Evolutionary conservation across 2,888 invertebrate genomes (phyloP).

Genomic region (Cerastoderma edule): DNA sequence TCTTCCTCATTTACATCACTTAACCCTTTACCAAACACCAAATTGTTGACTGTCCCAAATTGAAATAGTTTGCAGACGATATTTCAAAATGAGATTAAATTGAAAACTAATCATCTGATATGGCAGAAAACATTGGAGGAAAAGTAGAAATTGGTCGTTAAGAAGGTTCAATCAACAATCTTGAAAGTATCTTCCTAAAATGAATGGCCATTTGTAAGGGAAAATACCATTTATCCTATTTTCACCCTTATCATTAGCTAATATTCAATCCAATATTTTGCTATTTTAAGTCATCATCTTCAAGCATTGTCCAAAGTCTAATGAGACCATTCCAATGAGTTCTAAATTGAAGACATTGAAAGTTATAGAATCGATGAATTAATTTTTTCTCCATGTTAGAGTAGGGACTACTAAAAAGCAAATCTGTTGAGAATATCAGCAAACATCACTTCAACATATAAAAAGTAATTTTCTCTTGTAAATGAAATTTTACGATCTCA

Average conservation of each 20-base stretch:
- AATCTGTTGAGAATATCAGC: no score
- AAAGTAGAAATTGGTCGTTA: constrained; percentile 11
- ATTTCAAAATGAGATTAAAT: not conserved
- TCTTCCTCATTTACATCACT: not conserved
- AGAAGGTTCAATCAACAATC: not conserved
- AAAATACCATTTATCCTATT: not conserved
- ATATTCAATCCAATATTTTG: not conserved
- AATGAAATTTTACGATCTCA: no score
- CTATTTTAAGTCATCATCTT: not conserved
- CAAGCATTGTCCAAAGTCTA: no score
- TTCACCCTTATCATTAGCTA: not conserved
- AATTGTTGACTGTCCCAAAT: not conserved
- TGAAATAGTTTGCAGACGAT: not conserved
- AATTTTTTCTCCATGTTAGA: not conserved
- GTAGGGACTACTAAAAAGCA: no score
- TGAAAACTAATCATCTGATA: no score
- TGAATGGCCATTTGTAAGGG: not conserved
- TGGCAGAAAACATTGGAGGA: not conserved
- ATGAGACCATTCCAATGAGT: not conserved
- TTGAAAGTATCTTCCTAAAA: not conserved
- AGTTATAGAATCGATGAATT: not conserved
- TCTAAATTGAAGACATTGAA: not conserved
- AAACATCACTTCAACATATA: no score
- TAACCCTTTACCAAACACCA: constrained; percentile 8
- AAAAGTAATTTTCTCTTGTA: no score